These are phyloP conservation scores for Microchrysa polita DNA, from an alignment of 2,888 invertebrate genomes.

Conservation along the genomic window DNA sequence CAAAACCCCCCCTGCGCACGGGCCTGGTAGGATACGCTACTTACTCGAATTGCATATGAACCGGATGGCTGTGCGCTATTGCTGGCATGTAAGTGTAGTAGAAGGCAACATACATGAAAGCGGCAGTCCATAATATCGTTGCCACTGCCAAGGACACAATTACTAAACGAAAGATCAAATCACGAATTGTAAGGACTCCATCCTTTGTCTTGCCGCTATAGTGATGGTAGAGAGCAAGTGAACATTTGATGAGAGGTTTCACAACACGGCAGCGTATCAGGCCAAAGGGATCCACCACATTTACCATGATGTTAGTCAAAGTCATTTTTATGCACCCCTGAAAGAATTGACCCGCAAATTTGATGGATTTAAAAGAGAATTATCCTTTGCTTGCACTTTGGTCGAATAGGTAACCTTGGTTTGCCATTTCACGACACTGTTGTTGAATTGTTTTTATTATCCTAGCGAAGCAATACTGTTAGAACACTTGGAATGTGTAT, in stretches of 20 bases:
- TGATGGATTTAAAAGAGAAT: too few relatives aligned
- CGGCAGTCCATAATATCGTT: constrained; percentile 84
- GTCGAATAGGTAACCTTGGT: too few relatives aligned
- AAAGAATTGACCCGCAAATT: too few relatives aligned
- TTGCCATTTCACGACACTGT: too few relatives aligned
- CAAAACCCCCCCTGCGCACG: too few relatives aligned
- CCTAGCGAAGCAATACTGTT: too few relatives aligned
- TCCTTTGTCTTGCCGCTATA: constrained; percentile 73
- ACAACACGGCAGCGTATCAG: constrained; percentile 59
- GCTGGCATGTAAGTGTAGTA: constrained; percentile 93
- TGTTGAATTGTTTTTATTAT: too few relatives aligned
- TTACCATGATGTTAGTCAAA: constrained; percentile 52
- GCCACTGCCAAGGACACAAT: constrained; percentile 76
- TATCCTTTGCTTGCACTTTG: too few relatives aligned
- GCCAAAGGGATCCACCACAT: constrained; percentile 61
- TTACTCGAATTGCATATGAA: constrained; percentile 88
- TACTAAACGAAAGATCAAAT: constrained; percentile 73
- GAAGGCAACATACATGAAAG: constrained; percentile 90
- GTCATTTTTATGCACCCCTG: constrained; percentile 50
- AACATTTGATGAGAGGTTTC: constrained; percentile 63
- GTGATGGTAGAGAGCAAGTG: constrained; percentile 68
- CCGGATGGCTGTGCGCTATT: constrained; percentile 79
- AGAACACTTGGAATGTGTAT: too few relatives aligned
- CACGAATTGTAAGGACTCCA: constrained; percentile 72
- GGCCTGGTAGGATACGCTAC: too few relatives aligned